phyloP scores from a whole-genome alignment of 2,888 invertebrate species.

The Dysmachus trigonus region DNA sequence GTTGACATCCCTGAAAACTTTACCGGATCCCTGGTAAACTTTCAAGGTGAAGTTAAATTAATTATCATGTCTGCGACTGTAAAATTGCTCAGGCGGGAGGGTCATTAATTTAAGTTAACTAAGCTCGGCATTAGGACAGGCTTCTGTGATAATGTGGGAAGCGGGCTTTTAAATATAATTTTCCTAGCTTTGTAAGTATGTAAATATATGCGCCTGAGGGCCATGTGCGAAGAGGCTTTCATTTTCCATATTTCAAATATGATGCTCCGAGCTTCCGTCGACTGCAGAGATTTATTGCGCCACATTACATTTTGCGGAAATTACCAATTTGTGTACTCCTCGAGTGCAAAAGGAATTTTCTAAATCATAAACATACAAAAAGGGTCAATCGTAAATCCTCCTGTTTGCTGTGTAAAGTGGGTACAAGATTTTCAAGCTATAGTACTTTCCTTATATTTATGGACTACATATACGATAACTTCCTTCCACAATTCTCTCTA shows the following conservation, averaged over 20 bases:
- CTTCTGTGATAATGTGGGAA: background rate
- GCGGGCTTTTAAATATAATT: background rate
- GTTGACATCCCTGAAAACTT: background rate
- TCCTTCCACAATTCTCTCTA: background rate
- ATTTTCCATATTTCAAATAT: background rate
- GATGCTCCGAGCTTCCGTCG: background rate
- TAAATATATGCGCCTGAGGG: background rate
- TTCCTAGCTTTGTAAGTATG: background rate
- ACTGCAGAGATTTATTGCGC: background rate
- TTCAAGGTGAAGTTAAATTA: background rate
- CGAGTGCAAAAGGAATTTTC: background rate
- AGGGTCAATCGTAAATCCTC: background rate
- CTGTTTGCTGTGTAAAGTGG: background rate
- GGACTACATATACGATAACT: background rate
- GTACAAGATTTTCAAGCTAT: background rate
- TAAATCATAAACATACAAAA: background rate
- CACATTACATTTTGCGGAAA: background rate
- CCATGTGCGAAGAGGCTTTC: background rate
- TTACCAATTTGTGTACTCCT: background rate
- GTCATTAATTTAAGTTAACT: conserved; percentile 4
- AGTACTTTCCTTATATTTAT: background rate
- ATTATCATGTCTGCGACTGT: background rate
- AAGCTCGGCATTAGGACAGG: background rate
- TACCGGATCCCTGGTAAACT: background rate
- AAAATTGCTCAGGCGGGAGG: background rate